Conservation (phyloP, 2,113 vertebrate species). For the Grammomys surdaster region DNA sequence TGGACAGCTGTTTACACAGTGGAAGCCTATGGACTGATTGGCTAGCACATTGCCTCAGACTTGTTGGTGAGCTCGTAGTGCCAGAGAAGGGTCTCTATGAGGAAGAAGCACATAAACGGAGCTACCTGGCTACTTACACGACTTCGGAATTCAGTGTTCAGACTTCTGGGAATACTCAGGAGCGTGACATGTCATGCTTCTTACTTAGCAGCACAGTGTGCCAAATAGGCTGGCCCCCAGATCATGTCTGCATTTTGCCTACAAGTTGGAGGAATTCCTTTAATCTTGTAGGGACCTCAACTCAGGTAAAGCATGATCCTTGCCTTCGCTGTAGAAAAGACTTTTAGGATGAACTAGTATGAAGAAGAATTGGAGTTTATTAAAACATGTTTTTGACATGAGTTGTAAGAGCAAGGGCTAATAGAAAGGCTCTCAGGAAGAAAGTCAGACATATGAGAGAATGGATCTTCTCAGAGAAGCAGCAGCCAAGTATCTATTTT, state of each 20-base stretch:
- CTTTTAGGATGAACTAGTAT: background rate
- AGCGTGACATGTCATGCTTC: accelerated
- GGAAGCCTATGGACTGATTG: background rate
- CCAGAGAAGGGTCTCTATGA: background rate
- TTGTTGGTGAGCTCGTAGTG: background rate
- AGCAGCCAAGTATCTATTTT: background rate
- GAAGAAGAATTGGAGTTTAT: background rate
- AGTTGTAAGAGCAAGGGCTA: background rate
- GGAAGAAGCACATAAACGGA: background rate
- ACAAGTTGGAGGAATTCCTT: background rate
- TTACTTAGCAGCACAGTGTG: background rate
- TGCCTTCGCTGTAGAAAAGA: background rate
- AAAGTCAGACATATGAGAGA: background rate
- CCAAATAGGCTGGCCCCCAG: background rate
- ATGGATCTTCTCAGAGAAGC: background rate
- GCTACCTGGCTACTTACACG: background rate
- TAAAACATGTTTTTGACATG: background rate
- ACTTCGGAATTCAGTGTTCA: background rate
- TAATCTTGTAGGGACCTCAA: background rate
- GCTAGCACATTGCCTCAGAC: background rate
- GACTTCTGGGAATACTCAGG: background rate
- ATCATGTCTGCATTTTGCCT: background rate
- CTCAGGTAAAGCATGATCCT: background rate
- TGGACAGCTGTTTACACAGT: background rate
- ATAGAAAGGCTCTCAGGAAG: background rate